These are phyloP conservation scores for Prenolepis imparis DNA, from an alignment of 2,888 invertebrate genomes.

Conservation along the genomic window DNA sequence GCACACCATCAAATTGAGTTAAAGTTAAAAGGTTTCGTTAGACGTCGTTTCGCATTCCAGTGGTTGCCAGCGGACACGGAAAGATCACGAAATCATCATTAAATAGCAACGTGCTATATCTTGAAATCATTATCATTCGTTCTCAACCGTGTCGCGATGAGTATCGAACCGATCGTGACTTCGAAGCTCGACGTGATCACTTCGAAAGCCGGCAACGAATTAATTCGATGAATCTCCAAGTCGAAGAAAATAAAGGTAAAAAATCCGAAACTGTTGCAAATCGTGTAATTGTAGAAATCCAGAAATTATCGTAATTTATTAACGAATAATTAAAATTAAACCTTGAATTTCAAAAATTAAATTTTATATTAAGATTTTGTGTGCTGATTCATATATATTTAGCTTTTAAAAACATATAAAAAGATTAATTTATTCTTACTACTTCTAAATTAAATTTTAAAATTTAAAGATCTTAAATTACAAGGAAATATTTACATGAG, in stretches of 20 bases:
- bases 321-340: neutral
- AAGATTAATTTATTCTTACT: neutral
- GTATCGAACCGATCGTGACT: slow-evolving; percentile 14
- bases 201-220: neutral
- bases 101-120: slow-evolving; percentile 8
- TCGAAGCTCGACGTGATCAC: neutral
- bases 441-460: neutral
- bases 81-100: slow-evolving; percentile 27
- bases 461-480: neutral
- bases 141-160: slow-evolving; percentile 16
- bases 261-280: neutral
- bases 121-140: slow-evolving; percentile 20
- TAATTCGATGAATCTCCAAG: neutral
- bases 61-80: slow-evolving; percentile 15
- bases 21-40: slow-evolving; percentile 32
- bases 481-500: neutral
- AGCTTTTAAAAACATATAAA: neutral
- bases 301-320: neutral
- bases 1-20: slow-evolving; percentile 9
- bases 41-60: slow-evolving; percentile 1
- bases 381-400: neutral
- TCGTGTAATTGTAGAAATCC: neutral
- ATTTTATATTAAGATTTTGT: neutral
- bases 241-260: neutral
- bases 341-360: neutral